Conservation (phyloP, 2,113 vertebrate species). For the Thamnaconus septentrionalis region DNA sequence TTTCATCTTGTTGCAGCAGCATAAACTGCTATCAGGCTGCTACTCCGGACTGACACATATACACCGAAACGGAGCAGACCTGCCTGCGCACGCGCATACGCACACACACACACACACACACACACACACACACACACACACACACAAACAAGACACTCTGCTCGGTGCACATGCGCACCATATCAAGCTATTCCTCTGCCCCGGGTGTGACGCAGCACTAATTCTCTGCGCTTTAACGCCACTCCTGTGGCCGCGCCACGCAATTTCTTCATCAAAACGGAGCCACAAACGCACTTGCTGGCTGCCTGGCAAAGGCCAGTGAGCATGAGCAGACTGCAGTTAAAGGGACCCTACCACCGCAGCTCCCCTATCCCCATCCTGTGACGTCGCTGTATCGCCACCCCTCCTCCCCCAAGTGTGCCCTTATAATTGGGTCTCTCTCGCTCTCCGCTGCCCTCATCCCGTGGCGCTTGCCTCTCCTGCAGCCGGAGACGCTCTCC, state of each 20-base stretch:
- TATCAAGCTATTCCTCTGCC: slow-evolving; percentile 65
- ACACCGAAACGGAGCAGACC: slow-evolving; percentile 55
- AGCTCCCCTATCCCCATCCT: slow-evolving; percentile 39
- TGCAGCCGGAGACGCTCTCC: slow-evolving; percentile 52
- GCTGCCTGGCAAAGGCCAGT: slow-evolving; percentile 43
- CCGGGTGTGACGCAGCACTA: slow-evolving; percentile 99
- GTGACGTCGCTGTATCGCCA: slow-evolving; percentile 53
- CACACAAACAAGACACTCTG: slow-evolving; percentile 17
- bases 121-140: slow-evolving; percentile 51
- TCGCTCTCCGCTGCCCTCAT: slow-evolving; percentile 42
- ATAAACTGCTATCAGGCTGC: slow-evolving; percentile 85
- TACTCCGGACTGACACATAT: slow-evolving; percentile 67
- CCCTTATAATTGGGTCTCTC: slow-evolving; percentile 64
- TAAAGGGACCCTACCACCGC: slow-evolving; percentile 66
- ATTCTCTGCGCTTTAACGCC: slow-evolving; percentile 89
- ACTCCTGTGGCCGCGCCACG: slow-evolving; percentile 85
- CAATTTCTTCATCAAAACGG: slow-evolving; percentile 78
- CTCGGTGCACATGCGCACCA: slow-evolving; percentile 56
- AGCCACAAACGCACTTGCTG: slow-evolving; percentile 54
- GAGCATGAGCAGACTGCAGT: slow-evolving; percentile 58
- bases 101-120: slow-evolving; percentile 41
- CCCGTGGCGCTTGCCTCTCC: slow-evolving; percentile 34
- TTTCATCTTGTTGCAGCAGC: slow-evolving; percentile 77
- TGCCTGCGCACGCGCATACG: slow-evolving; percentile 32
- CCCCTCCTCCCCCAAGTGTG: slow-evolving; percentile 42